A percentile compares a stretch with the other conserved stretches of the same genome.
These are phyloP conservation scores for Prunella himalayana DNA, from an alignment of 2,113 vertebrate species.

Conservation along the genomic window DNA sequence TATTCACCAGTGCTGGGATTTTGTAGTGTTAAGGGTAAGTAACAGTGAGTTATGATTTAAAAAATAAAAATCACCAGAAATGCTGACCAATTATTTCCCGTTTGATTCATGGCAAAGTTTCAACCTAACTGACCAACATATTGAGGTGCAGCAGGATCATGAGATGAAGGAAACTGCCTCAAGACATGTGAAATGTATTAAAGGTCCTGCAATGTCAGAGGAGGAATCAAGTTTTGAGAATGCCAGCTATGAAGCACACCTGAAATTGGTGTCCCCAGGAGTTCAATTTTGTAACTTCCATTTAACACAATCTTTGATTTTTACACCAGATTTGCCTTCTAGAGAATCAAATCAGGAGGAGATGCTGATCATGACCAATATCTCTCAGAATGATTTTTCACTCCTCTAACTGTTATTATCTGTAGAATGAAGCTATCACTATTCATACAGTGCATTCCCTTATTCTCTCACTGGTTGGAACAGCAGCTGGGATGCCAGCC, in stretches of 20 bases:
- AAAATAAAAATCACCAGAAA: background rate
- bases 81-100: background rate
- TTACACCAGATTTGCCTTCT: background rate
- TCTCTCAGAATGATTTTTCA: background rate
- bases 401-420: background rate
- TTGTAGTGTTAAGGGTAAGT: background rate
- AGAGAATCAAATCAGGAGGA: background rate
- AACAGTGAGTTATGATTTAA: background rate
- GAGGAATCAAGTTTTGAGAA: background rate
- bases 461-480: background rate
- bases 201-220: background rate
- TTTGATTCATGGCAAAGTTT: background rate
- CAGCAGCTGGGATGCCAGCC: background rate
- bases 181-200: background rate
- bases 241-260: accelerated
- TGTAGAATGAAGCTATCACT: background rate
- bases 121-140: background rate
- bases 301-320: background rate
- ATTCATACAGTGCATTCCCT: background rate
- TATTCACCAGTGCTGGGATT: background rate
- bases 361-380: background rate
- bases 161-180: background rate
- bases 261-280: background rate
- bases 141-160: background rate
- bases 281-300: background rate